Percentiles rank a stretch among this genome's conserved stretches.
Conservation (phyloP, 2,888 invertebrate species). For the Mesochorus sp. region DNA sequence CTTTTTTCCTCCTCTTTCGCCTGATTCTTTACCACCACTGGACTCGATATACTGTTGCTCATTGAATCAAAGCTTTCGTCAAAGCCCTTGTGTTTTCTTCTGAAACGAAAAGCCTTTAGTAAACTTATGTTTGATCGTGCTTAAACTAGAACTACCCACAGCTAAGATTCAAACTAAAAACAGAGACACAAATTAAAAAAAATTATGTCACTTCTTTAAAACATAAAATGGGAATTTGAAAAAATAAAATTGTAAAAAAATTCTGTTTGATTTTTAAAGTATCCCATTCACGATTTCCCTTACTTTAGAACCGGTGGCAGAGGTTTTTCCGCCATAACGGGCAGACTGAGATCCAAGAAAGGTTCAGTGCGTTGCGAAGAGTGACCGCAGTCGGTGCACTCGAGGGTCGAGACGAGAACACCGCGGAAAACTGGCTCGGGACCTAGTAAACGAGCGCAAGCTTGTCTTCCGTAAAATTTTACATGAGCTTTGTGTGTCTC, state of each 20-base stretch:
- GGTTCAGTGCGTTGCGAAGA: constrained; percentile 94
- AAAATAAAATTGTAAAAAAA: neutral
- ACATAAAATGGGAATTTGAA: neutral
- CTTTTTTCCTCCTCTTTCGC: constrained; percentile 86
- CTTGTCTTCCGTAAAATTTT: constrained; percentile 93
- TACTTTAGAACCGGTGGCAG: constrained; percentile 86
- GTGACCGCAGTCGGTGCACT: constrained; percentile 94
- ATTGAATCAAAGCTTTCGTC: constrained; percentile 73
- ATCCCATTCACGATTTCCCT: constrained; percentile 45
- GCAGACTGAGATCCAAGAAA: constrained; percentile 97
- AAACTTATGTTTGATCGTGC: too few species aligned
- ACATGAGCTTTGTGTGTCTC: constrained; percentile 89
- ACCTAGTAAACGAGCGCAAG: constrained; percentile 89
- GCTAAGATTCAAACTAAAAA: too few species aligned
- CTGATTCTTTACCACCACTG: constrained; percentile 85
- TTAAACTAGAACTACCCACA: too few species aligned
- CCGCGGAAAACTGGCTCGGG: constrained; percentile 97
- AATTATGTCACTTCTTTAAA: neutral
- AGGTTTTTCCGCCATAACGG: constrained; percentile 90
- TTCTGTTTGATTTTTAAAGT: constrained; percentile 56
- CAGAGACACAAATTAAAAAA: too few species aligned
- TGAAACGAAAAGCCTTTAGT: constrained; percentile 51
- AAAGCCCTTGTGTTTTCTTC: constrained; percentile 70
- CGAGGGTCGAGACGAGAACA: constrained; percentile 92
- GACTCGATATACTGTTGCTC: constrained; percentile 66